A percentile compares a stretch with the other conserved stretches of the same genome.
Conservation (phyloP, 2,113 vertebrate genomes). For the Macquaria australasica region DNA sequence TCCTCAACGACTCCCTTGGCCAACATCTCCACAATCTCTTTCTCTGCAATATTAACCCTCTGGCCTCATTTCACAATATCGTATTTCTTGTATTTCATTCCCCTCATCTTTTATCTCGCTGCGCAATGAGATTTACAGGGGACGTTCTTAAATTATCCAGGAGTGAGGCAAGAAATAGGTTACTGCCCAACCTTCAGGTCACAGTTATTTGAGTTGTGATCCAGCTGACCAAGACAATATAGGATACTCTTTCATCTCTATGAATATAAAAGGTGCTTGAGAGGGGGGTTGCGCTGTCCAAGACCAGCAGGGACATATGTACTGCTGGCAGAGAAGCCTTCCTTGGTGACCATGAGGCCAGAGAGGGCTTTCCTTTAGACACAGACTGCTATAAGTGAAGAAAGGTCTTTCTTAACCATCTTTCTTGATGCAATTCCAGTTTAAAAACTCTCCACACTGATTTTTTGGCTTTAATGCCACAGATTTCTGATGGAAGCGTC, state of each 20-base stretch:
- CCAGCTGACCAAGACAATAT: slow-evolving; percentile 51
- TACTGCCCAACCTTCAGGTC: slow-evolving; percentile 54
- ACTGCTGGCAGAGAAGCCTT: slow-evolving; percentile 6
- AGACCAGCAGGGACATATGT: slow-evolving; percentile 36
- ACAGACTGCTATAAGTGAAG: not conserved
- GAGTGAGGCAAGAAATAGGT: slow-evolving; percentile 56
- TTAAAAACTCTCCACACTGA: not conserved
- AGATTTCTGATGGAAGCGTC: not conserved
- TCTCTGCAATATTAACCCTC: slow-evolving; percentile 9
- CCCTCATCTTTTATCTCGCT: slow-evolving; percentile 13
- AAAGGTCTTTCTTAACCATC: not conserved
- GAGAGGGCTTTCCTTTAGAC: not conserved
- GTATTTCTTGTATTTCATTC: slow-evolving; percentile 48
- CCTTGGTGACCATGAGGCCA: slow-evolving; percentile 12
- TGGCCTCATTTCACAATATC: slow-evolving; percentile 46
- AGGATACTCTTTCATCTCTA: slow-evolving; percentile 51
- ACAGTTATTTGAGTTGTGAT: slow-evolving; percentile 61
- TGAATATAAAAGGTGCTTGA: slow-evolving; percentile 41
- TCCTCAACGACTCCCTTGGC: slow-evolving; percentile 9
- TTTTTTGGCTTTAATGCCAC: not conserved
- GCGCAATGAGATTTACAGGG: slow-evolving; percentile 54
- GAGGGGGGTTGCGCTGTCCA: not conserved
- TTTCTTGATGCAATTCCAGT: not conserved
- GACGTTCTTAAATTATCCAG: slow-evolving; percentile 48
- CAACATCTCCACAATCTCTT: slow-evolving; percentile 46